Evolutionary conservation across 2,113 vertebrate species (phyloP), one percentile per base, ranked within the genome.

Genomic region (Tichodroma muraria): DNA sequence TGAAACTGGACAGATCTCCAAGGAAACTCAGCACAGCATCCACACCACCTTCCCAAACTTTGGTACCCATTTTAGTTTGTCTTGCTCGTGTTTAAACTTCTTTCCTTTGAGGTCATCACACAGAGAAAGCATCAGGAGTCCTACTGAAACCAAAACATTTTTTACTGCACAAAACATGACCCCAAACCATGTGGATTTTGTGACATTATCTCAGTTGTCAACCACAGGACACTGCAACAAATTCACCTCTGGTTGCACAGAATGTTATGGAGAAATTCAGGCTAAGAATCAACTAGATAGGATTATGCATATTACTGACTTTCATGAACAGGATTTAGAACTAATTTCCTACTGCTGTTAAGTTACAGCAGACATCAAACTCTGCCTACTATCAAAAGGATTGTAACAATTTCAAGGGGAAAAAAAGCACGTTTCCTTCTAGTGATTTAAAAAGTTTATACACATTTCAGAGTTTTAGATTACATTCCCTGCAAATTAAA

Each of bases 111-210:
- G 44, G 63, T 10, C 66, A 47, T 13, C 30, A 20, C 3, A 16
- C 21, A 52, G 14, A 20, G 30, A 35, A 13, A 86, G 25, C 16
- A 72, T 21, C 35, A 49, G 10, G 47, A 61, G 11, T 7, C 17
- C n/a, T 50, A 11, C 53, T 22, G 44, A 52, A 86, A 38, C 21
- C 13, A 63, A 68, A 59, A 30, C 6, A 80, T 7, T 37, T 37
- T n/a, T 47, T 24, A 35, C 24, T 65, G 54, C 54, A 56, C 42
- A 56, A 63, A 85, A n/a, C 31, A 11, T 1, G 22, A 53, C 31
- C 31, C 21, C 33, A 33, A 61, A 59, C 3, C 38, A 50, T 0
- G 0, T 1, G 52, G 13, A 8, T 15, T 59, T 14, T 14, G 44
- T 66, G 61, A 19, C 37, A 8, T 33, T 15, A 52, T 10, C 42